A percentile compares a stretch with the other conserved stretches of the same genome.
phyloP scores from a whole-genome alignment of 2,113 vertebrate genomes.

The Gambusia holbrooki region DNA sequence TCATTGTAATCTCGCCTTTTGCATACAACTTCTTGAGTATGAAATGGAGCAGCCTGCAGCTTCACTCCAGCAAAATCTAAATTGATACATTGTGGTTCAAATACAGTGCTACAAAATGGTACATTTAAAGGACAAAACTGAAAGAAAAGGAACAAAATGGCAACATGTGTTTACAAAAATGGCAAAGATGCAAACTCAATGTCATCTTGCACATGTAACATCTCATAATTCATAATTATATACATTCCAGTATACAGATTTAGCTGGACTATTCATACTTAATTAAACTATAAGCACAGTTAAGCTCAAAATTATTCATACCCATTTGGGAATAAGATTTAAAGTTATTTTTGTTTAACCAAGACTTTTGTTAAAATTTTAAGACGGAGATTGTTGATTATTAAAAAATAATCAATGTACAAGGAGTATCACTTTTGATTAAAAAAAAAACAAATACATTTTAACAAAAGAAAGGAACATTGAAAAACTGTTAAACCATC shows the following conservation, averaged over 20 bases:
- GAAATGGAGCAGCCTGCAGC: background rate
- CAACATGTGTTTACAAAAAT: background rate
- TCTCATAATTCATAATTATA: background rate
- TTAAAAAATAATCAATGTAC: no score
- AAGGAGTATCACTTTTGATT: no score
- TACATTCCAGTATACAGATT: background rate
- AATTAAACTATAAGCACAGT: background rate
- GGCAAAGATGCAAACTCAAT: background rate
- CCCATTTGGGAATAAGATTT: no score
- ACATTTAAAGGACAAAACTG: background rate
- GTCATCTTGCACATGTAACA: background rate
- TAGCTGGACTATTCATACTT: background rate
- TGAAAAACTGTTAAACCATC: no score
- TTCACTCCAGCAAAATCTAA: background rate
- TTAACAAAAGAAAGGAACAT: background rate
- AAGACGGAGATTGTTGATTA: no score
- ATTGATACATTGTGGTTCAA: background rate
- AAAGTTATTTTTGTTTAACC: no score
- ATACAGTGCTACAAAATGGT: background rate
- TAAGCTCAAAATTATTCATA: background rate
- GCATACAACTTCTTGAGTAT: background rate
- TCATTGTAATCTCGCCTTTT: background rate
- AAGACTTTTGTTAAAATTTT: no score
- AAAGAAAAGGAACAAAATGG: no score
- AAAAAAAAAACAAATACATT: no score